Conservation (phyloP, 2,797 vertebrate genomes). For the Gadopsis marmoratus region DNA sequence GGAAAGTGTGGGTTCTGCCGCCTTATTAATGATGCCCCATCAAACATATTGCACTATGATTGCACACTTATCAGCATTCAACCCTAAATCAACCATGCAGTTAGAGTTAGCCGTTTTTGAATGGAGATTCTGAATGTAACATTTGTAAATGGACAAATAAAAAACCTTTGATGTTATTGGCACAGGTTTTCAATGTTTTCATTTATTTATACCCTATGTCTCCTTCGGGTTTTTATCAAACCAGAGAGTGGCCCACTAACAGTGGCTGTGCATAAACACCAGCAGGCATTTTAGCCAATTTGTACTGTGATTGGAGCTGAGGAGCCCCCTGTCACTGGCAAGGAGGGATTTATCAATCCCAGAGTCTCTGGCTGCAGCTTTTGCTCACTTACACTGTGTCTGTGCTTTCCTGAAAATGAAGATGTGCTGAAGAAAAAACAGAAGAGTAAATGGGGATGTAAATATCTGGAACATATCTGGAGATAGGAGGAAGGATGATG, state of each 20-base stretch:
- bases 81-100: constrained; percentile 12
- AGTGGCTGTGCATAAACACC: constrained; percentile 65
- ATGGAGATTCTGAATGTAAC: constrained; percentile 1
- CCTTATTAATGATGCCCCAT: constrained; percentile 55
- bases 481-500: constrained; percentile 13
- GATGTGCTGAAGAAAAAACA: constrained; percentile 43
- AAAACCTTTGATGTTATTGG: constrained; percentile 11
- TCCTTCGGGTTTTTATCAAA: constrained; percentile 30
- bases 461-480: constrained; percentile 40
- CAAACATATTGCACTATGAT: constrained; percentile 43
- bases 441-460: constrained; percentile 36
- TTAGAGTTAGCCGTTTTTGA: not conserved
- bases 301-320: constrained; percentile 67
- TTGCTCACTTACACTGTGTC: constrained; percentile 37
- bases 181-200: constrained; percentile 12
- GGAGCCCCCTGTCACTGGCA: constrained; percentile 65
- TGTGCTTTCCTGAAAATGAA: constrained; percentile 35
- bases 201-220: constrained; percentile 24
- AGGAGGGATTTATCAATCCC: constrained; percentile 80
- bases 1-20: not conserved
- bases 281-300: constrained; percentile 64
- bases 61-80: constrained; percentile 31
- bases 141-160: constrained; percentile 12
- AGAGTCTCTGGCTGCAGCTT: constrained; percentile 57
- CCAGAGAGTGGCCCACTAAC: constrained; percentile 22